Evolutionary conservation across 2,888 invertebrate species (phyloP).

Genomic region (Brachynemurus nebulosus): DNA sequence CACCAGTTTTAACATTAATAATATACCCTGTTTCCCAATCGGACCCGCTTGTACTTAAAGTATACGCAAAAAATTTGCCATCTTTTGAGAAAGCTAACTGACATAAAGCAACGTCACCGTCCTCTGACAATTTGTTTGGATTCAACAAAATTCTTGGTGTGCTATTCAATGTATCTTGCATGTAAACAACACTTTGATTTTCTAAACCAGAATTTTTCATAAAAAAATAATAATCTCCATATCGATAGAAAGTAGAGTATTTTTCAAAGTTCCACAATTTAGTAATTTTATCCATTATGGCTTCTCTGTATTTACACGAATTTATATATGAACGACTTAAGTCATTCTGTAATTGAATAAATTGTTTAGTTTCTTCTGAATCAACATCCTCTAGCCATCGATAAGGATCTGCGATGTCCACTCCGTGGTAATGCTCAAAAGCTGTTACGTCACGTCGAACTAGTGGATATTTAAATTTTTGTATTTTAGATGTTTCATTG

Average conservation of each 20-base stretch:
- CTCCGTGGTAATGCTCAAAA: constrained; percentile 69
- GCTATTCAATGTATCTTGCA: constrained; percentile 62
- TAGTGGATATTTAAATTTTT: constrained; percentile 58
- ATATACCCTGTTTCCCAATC: constrained; percentile 91
- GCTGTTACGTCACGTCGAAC: constrained; percentile 63
- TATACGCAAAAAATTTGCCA: constrained; percentile 81
- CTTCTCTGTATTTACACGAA: constrained; percentile 54
- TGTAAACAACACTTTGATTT: constrained; percentile 91
- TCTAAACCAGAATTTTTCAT: constrained; percentile 89
- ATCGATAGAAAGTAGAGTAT: constrained; percentile 71
- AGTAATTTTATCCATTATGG: constrained; percentile 65
- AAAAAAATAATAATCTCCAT: constrained; percentile 80
- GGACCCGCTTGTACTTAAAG: constrained; percentile 82
- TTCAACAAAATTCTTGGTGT: constrained; percentile 81
- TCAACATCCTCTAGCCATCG: constrained; percentile 97
- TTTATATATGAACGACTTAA: constrained; percentile 77
- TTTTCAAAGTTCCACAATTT: constrained; percentile 96
- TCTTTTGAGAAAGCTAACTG: constrained; percentile 75
- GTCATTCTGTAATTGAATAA: constrained; percentile 81
- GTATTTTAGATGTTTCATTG: too few species aligned
- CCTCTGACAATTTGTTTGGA: constrained; percentile 80
- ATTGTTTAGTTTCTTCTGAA: constrained; percentile 75
- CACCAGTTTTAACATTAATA: constrained; percentile 59
- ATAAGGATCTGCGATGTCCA: constrained; percentile 77
- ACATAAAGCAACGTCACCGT: constrained; percentile 75